Evolutionary conservation across 2,113 vertebrate genomes (phyloP).

Genomic region (Siniperca chuatsi): DNA sequence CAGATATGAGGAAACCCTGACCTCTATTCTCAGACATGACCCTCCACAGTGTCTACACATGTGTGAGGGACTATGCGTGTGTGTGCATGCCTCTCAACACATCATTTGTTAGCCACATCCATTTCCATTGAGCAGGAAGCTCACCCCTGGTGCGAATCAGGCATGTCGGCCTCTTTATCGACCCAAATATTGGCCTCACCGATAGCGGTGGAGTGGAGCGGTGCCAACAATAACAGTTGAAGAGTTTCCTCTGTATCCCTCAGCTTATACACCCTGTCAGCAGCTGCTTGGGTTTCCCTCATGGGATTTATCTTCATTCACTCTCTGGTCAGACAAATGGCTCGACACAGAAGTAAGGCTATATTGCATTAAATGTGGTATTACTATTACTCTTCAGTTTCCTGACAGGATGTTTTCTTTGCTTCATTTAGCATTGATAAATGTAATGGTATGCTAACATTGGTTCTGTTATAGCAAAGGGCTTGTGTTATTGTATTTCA

Average conservation of each 20-base stretch:
- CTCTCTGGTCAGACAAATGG: slow-evolving; percentile 50
- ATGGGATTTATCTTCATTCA: slow-evolving; percentile 63
- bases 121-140: slow-evolving; percentile 68
- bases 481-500: slow-evolving; percentile 54
- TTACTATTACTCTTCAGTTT: slow-evolving; percentile 55
- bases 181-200: slow-evolving; percentile 61
- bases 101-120: slow-evolving; percentile 72
- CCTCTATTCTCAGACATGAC: slow-evolving; percentile 56
- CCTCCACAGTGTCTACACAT: slow-evolving; percentile 17
- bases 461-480: slow-evolving; percentile 37
- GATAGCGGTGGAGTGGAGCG: slow-evolving; percentile 40
- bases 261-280: slow-evolving; percentile 64
- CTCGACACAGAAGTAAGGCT: slow-evolving; percentile 46
- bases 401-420: slow-evolving; percentile 68
- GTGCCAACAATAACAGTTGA: slow-evolving; percentile 72
- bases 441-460: slow-evolving; percentile 36
- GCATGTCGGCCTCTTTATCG: slow-evolving; percentile 51
- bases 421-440: slow-evolving; percentile 57
- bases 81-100: slow-evolving; percentile 45
- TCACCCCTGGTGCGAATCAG: slow-evolving; percentile 53
- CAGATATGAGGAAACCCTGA: slow-evolving; percentile 53
- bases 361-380: slow-evolving; percentile 53
- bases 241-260: slow-evolving; percentile 64
- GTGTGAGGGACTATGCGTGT: slow-evolving; percentile 26
- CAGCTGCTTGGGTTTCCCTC: slow-evolving; percentile 64